Percentiles rank a stretch among this genome's conserved stretches.
These are phyloP conservation scores for Pimpla rufipes DNA, from an alignment of 2,888 invertebrate genomes.

Conservation along the genomic window DNA sequence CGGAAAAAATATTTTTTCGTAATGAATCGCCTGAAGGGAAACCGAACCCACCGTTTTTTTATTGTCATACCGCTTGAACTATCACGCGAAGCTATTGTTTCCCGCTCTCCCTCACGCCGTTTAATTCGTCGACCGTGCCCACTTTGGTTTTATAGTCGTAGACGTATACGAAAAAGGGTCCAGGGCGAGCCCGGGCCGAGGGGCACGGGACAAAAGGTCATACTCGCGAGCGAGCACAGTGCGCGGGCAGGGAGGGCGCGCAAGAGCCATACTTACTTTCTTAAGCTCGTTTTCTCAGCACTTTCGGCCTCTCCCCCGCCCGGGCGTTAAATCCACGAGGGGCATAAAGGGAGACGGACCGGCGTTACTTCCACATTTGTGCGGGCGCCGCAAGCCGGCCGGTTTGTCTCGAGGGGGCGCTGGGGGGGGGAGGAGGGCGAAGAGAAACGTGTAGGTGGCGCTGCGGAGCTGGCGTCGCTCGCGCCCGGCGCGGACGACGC, in stretches of 20 bases:
- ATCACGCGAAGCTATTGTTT: too few relatives aligned
- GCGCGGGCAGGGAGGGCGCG: background rate
- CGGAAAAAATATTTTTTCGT: background rate
- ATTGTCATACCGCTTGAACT: background rate
- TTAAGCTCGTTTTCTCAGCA: conserved; percentile 60
- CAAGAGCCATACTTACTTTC: conserved; percentile 52
- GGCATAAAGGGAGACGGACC: conserved; percentile 60
- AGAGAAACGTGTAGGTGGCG: conserved; percentile 14
- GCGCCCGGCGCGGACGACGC: conserved; percentile 46
- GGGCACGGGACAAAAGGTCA: too few relatives aligned
- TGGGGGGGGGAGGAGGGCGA: background rate
- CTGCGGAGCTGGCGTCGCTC: too few relatives aligned
- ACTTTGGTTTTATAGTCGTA: background rate
- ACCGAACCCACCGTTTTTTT: too few relatives aligned
- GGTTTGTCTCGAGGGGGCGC: conserved; percentile 52
- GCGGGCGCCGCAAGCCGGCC: conserved; percentile 47
- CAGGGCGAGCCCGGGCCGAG: too few relatives aligned
- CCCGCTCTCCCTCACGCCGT: background rate
- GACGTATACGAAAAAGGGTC: background rate
- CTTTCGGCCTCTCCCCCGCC: conserved; percentile 34
- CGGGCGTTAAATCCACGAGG: conserved; percentile 70
- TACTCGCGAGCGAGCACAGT: too few relatives aligned
- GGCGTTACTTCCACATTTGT: conserved; percentile 54
- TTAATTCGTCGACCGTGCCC: too few relatives aligned
- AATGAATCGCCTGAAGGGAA: too few relatives aligned